Evolutionary conservation across 2,113 vertebrate species (phyloP).

Genomic region (Hymenochirus boettgeri): DNA sequence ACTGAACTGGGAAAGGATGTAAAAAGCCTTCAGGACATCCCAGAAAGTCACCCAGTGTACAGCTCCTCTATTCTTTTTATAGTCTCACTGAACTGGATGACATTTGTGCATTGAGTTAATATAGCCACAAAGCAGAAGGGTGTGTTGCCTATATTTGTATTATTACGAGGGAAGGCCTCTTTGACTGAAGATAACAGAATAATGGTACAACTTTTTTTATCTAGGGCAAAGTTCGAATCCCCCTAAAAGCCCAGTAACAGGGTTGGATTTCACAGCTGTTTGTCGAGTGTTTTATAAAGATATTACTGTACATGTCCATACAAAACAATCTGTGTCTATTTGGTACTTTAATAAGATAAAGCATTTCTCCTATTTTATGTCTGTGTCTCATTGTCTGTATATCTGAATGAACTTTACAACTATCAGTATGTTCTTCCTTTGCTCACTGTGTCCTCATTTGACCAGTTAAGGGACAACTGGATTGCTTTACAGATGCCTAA

Average conservation of each 20-base stretch:
- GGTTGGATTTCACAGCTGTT: constrained; percentile 27
- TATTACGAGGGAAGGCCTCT: constrained; percentile 16
- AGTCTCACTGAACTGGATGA: constrained; percentile 37
- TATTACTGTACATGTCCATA: no score
- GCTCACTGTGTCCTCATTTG: no score
- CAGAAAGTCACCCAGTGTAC: constrained; percentile 34
- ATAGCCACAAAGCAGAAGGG: constrained; percentile 21
- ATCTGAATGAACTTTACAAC: no score
- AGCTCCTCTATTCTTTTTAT: constrained; percentile 38
- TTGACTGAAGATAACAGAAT: not conserved
- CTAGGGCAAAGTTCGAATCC: constrained; percentile 19
- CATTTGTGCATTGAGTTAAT: constrained; percentile 29
- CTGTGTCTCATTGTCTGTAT: no score
- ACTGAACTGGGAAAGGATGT: constrained; percentile 48
- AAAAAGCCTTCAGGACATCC: constrained; percentile 49
- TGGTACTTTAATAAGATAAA: no score
- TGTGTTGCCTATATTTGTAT: constrained; percentile 26
- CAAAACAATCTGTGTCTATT: no score
- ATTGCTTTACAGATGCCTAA: no score
- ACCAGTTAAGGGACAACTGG: no score
- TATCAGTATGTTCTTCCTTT: no score
- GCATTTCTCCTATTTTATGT: no score
- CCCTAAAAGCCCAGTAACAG: constrained; percentile 21
- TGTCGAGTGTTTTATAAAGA: no score
- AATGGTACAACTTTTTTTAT: not conserved